A percentile compares a stretch with the other conserved stretches of the same genome.
Conservation (phyloP, 2,113 vertebrate species). For the Laticauda colubrina region DNA sequence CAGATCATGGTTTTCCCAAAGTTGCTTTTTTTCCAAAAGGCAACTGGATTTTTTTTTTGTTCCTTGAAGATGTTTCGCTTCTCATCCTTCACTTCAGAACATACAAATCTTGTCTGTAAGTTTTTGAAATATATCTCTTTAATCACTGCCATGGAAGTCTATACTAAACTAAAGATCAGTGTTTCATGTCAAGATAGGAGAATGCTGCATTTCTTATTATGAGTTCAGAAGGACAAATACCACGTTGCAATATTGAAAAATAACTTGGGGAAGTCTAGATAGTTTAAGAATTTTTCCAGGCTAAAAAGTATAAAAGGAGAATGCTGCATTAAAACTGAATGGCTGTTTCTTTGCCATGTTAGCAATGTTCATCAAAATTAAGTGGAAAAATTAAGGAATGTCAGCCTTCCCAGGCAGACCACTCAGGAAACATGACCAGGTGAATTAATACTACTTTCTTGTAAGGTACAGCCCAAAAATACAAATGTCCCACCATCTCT, state of each 20-base stretch:
- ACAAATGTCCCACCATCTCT: background rate
- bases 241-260: background rate
- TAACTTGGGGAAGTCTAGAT: background rate
- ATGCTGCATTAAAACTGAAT: background rate
- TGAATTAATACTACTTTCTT: background rate
- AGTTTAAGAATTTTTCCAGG: background rate
- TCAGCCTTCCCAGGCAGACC: background rate
- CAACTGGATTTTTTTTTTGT: background rate
- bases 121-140: background rate
- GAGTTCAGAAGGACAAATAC: background rate
- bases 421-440: background rate
- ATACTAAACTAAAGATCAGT: background rate
- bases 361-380: background rate
- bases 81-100: background rate
- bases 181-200: background rate
- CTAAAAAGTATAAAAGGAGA: background rate
- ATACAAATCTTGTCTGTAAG: background rate
- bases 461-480: background rate
- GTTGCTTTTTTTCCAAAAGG: background rate
- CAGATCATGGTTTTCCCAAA: background rate
- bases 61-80: background rate
- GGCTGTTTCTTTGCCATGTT: background rate
- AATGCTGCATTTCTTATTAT: background rate
- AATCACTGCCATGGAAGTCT: background rate
- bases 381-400: background rate